Conservation (phyloP, 2,888 invertebrate genomes). For the Steinernema carpocapsae region DNA sequence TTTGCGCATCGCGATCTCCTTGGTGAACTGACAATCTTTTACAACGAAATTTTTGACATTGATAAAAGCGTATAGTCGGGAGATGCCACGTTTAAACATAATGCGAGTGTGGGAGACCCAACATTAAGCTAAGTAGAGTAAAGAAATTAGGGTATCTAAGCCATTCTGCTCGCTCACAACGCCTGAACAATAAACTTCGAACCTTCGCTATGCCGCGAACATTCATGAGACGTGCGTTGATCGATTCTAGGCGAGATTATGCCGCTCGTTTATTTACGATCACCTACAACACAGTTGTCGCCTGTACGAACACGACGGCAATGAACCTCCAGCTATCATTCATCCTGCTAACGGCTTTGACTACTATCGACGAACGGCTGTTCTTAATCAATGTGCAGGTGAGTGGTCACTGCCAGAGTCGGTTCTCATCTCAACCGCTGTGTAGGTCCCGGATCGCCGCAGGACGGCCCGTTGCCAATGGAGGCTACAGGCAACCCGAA, state of each 20-base stretch:
- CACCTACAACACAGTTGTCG: constrained; percentile 59
- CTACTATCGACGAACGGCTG: constrained; percentile 58
- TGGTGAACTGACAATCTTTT: no score
- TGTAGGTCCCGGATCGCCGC: constrained; percentile 20
- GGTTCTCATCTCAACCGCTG: not conserved
- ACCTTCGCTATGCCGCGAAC: no score
- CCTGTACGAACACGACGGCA: constrained; percentile 64
- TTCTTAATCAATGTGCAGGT: constrained; percentile 60
- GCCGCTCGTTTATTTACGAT: constrained; percentile 63
- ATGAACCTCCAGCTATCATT: constrained; percentile 60
- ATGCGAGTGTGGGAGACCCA: no score
- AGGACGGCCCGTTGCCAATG: not conserved
- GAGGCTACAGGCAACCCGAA: not conserved
- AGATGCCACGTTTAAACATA: no score
- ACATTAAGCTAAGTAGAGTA: no score
- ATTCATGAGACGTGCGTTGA: not conserved
- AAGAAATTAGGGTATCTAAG: no score
- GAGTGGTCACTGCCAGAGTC: not conserved
- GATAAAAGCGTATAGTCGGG: no score
- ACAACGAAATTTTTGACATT: no score
- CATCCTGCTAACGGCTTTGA: constrained; percentile 65
- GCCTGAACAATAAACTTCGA: no score
- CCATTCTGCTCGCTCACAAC: no score
- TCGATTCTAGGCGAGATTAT: constrained; percentile 50
- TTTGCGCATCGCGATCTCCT: not conserved